Percentiles rank a stretch among this genome's conserved stretches.
phyloP scores from a whole-genome alignment of 2,113 vertebrate genomes.

The Epinephelus moara region DNA sequence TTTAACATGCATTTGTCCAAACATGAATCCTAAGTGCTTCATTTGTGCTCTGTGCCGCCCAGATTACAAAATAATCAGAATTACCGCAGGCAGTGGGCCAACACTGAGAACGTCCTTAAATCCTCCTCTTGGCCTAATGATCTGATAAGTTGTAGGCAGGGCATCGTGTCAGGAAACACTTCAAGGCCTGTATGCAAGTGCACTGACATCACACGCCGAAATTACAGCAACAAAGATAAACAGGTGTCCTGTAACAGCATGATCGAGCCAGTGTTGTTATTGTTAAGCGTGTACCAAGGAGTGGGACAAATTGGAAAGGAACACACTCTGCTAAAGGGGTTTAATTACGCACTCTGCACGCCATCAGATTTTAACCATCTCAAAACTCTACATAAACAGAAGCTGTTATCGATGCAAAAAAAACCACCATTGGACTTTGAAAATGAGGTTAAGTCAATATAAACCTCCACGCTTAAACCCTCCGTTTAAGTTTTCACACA shows the following conservation, averaged over 20 bases:
- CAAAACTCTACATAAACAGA: neutral
- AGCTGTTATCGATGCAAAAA: neutral
- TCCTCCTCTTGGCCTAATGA: constrained; percentile 32
- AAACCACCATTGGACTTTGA: neutral
- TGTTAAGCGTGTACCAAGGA: neutral
- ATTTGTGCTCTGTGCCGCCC: constrained; percentile 29
- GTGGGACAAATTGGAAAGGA: neutral
- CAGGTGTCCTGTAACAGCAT: constrained; percentile 20
- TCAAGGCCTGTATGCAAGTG: neutral
- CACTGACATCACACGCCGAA: constrained; percentile 8
- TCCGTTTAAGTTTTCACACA: neutral
- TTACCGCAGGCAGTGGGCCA: neutral
- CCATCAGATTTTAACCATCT: neutral
- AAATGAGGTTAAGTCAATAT: constrained; percentile 31
- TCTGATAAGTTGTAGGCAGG: neutral
- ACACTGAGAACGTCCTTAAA: neutral
- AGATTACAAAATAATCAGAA: constrained; percentile 35
- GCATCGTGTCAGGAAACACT: constrained; percentile 16
- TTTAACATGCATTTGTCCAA: constrained; percentile 48
- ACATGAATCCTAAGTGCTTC: constrained; percentile 43
- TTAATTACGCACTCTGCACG: neutral
- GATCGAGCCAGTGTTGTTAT: constrained; percentile 12
- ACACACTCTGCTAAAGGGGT: neutral
- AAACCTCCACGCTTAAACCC: constrained; percentile 2
- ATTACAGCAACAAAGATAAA: constrained; percentile 29